Percentiles rank a stretch among this genome's conserved stretches.
Evolutionary conservation across 2,113 vertebrate genomes (phyloP).

Genomic region (Upupa epops): DNA sequence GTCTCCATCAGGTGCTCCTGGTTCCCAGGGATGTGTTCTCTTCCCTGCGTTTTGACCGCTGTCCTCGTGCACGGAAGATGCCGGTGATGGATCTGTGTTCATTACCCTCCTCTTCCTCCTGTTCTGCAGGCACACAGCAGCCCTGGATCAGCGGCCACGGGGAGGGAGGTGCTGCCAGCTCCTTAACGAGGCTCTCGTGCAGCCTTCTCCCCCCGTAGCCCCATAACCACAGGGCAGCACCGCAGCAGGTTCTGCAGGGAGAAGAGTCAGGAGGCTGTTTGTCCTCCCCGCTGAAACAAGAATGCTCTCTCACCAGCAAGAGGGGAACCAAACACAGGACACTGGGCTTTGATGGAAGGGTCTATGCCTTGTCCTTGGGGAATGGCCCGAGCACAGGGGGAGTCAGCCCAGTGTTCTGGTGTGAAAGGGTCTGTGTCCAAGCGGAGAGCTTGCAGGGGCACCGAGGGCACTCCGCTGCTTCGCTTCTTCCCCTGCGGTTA

Average conservation of each 20-base stretch:
- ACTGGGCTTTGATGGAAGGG: conserved; percentile 54
- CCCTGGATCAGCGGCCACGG: not conserved
- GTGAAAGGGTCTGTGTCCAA: conserved; percentile 39
- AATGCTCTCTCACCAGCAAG: conserved; percentile 55
- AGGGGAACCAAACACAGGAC: conserved; percentile 64
- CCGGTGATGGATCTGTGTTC: conserved; percentile 45
- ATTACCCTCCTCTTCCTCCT: conserved; percentile 47
- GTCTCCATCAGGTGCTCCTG: conserved; percentile 54
- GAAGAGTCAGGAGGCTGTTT: conserved; percentile 61
- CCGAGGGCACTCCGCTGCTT: not conserved
- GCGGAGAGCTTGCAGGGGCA: not conserved
- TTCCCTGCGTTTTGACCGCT: conserved; percentile 40
- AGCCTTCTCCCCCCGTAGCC: conserved; percentile 53
- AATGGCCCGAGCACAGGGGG: conserved; percentile 13
- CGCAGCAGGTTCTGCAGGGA: conserved; percentile 25
- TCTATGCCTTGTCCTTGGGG: conserved; percentile 61
- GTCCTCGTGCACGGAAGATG: conserved; percentile 26
- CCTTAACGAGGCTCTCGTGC: conserved; percentile 51
- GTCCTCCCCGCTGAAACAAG: conserved; percentile 62
- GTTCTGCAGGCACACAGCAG: conserved; percentile 14
- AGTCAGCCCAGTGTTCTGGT: conserved; percentile 46
- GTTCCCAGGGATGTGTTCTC: conserved; percentile 51
- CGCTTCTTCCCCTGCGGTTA: not conserved
- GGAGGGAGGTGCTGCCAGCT: not conserved
- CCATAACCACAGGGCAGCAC: conserved; percentile 44